Base-by-base conservation (phyloP, 2,113 vertebrate genomes). In the Colossoma macropomum region DNA sequence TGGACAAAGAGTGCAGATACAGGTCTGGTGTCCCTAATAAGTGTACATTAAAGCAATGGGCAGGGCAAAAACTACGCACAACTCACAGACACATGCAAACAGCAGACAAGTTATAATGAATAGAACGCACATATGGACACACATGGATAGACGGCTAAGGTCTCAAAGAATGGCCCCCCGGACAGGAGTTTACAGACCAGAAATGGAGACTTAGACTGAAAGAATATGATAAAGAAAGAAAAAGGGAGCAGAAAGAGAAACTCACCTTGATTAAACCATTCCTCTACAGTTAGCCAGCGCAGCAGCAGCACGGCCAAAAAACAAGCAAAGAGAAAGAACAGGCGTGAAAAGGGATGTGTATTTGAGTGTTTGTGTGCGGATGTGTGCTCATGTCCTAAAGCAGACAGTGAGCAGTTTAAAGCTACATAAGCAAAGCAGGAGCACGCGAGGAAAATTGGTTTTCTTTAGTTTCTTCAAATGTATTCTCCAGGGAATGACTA, bases 231-330 rank as follows among this genome's bases (percentile, higher is more conserved):
- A 69, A 7, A 38, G 70, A 73, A 48, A 79, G 74, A 86, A 85
- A 48, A 63, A 84, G 83, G 84, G 82, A 75, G 75, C 38, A 54
- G n/a, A 34, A 50, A 54, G 82, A 81, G 66, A 84, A 72, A 97
- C 97, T 98, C 96, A 98, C 97, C 97, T 97, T 98, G 96, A 95
- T 97, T 97, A 96, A 98, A 98, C 97, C 97, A 98, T 92, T 98
- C 97, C 96, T 98, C 97, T 98, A 96, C 91, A 95, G 96, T 95
- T 94, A 95, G 94, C 95, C 95, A 95, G 95, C 92, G 95, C 94
- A 95, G 95, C 95, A 96, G 96, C 93, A 90, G 94, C 94, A 95
- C 93, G 91, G 90, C 92, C 93, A 94, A 92, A 92, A 92, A 86
- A 93, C 88, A 92, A 92, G 91, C 91, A 82, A 91, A 92, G 91